Conservation (phyloP, 2,797 vertebrate genomes). For the Cuniculus paca region DNA sequence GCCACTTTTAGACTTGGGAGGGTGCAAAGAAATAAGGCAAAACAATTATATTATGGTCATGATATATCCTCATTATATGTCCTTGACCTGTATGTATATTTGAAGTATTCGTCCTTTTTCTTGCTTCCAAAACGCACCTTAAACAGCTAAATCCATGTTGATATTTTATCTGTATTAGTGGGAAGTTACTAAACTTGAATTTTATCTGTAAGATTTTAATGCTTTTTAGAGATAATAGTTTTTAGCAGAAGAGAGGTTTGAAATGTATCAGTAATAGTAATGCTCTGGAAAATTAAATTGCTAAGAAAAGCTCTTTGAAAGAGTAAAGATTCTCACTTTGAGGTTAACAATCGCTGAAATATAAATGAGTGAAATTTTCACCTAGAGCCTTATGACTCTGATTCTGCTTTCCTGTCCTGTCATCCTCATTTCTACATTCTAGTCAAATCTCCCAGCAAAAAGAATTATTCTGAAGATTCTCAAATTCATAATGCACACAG, state of each 20-base stretch:
- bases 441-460: not conserved
- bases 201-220: slow-evolving; percentile 36
- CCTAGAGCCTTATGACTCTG: not conserved
- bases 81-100: not conserved
- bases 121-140: slow-evolving; percentile 58
- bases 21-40: slow-evolving; percentile 54
- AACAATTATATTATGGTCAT: slow-evolving; percentile 3
- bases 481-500: not conserved
- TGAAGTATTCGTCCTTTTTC: slow-evolving; percentile 50
- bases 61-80: slow-evolving; percentile 25
- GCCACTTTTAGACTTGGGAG: slow-evolving; percentile 78
- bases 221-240: not conserved
- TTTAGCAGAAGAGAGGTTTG: not conserved
- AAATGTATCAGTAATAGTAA: not conserved
- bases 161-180: not conserved
- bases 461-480: not conserved
- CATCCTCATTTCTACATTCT: not conserved
- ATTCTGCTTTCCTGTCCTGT: not conserved
- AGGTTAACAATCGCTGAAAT: not conserved
- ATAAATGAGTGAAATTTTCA: not conserved
- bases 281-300: not conserved
- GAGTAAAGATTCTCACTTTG: not conserved
- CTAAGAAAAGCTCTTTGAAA: not conserved
- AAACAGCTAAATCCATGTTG: slow-evolving; percentile 19
- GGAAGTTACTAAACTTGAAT: slow-evolving; percentile 8